phyloP scores from a whole-genome alignment of 2,113 vertebrate genomes.

The Erythrocercus mccallii region DNA sequence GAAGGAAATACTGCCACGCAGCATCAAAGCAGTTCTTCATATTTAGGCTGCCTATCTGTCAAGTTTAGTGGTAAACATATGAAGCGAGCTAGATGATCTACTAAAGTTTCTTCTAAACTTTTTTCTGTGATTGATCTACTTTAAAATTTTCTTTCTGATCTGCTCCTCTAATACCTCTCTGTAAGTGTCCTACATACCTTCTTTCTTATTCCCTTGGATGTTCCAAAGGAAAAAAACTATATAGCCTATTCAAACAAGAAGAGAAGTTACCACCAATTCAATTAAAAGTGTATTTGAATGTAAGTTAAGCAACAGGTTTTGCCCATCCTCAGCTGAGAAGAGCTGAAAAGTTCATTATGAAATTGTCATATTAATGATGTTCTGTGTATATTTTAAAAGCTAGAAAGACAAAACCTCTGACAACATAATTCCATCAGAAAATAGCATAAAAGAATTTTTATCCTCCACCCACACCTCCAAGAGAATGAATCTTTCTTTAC shows the following conservation, averaged over 20 bases:
- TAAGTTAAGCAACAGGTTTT: not conserved
- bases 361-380: not conserved
- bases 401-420: not conserved
- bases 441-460: slow-evolving; percentile 31
- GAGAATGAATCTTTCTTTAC: slow-evolving; percentile 43
- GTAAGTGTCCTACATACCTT: not conserved
- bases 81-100: not conserved
- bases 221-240: not conserved
- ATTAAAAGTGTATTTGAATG: not conserved
- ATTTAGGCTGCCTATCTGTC: not conserved
- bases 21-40: not conserved
- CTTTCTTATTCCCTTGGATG: not conserved
- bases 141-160: not conserved
- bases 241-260: not conserved
- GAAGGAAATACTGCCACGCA: not conserved
- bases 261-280: not conserved
- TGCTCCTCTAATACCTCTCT: not conserved
- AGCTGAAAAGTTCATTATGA: slow-evolving; percentile 15
- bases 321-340: not conserved
- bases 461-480: not conserved
- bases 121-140: not conserved
- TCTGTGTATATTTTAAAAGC: not conserved
- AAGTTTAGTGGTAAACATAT: not conserved
- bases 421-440: not conserved
- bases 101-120: not conserved